Evolutionary conservation across 2,888 invertebrate genomes (phyloP).

Genomic region (Apamea monoglypha): DNA sequence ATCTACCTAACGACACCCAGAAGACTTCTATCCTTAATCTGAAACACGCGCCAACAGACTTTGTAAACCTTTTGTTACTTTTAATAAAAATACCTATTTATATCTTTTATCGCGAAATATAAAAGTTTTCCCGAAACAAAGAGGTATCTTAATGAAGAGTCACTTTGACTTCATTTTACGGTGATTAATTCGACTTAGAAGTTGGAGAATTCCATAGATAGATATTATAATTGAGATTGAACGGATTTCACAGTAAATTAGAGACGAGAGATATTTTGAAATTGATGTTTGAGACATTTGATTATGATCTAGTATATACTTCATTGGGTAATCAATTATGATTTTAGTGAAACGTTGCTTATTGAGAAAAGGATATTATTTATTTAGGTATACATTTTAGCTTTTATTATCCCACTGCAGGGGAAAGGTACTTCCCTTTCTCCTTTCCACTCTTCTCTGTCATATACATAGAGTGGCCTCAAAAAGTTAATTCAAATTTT

Average conservation of each 20-base stretch:
- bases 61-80: conserved; percentile 30
- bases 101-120: conserved; percentile 51
- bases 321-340: conserved; percentile 29
- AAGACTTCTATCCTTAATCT: conserved; percentile 21
- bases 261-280: conserved; percentile 45
- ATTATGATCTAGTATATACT: conserved; percentile 42
- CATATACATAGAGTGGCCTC: no score
- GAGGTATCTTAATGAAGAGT: conserved; percentile 62
- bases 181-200: conserved; percentile 69
- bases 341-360: not conserved
- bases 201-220: conserved; percentile 63
- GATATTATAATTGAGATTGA: conserved; percentile 67
- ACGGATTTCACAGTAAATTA: conserved; percentile 62
- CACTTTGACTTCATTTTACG: conserved; percentile 63
- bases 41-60: conserved; percentile 20
- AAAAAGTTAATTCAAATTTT: no score
- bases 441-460: not conserved
- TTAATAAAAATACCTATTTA: conserved; percentile 47
- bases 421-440: not conserved
- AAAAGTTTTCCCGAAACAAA: conserved; percentile 63
- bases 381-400: not conserved
- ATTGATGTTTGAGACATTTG: conserved; percentile 51
- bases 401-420: not conserved
- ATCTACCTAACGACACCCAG: conserved; percentile 18
- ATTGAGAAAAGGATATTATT: not conserved